Evolutionary conservation across 2,888 invertebrate species (phyloP).

Genomic region (Spisula solida): DNA sequence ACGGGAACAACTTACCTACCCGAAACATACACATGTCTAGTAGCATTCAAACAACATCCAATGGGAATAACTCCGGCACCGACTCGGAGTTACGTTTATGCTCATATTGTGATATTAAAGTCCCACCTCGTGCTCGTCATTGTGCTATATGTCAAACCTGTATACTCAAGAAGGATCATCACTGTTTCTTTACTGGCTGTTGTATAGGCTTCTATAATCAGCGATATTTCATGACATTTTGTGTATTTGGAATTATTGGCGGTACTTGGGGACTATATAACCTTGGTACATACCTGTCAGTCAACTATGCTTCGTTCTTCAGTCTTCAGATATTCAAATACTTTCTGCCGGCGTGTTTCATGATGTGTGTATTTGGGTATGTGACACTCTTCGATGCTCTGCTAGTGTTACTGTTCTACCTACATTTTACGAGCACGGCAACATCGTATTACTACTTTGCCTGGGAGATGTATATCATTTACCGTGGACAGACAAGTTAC

Average conservation of each 20-base stretch:
- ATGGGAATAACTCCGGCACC: constrained; percentile 24
- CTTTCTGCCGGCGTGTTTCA: constrained; percentile 77
- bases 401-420: constrained; percentile 74
- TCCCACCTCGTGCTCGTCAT: constrained; percentile 86
- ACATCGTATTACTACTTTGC: constrained; percentile 77
- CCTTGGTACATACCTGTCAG: constrained; percentile 73
- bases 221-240: constrained; percentile 87
- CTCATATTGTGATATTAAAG: constrained; percentile 75
- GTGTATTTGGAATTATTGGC: constrained; percentile 81
- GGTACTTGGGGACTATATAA: constrained; percentile 73
- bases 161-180: constrained; percentile 88
- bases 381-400: constrained; percentile 64
- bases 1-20: constrained; percentile 61
- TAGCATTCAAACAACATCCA: not conserved
- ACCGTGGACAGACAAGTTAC: constrained; percentile 82
- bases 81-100: constrained; percentile 75
- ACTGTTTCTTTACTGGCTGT: constrained; percentile 87
- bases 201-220: constrained; percentile 88
- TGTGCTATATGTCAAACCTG: constrained; percentile 87
- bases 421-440: constrained; percentile 71
- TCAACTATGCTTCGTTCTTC: constrained; percentile 74
- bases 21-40: constrained; percentile 45
- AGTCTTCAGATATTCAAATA: constrained; percentile 76
- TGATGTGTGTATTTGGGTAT: constrained; percentile 73
- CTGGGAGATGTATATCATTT: constrained; percentile 79